Evolutionary conservation across 2,888 invertebrate genomes (phyloP), one percentile per base, ranked within the genome.

Genomic region (Rhingia campestris): DNA sequence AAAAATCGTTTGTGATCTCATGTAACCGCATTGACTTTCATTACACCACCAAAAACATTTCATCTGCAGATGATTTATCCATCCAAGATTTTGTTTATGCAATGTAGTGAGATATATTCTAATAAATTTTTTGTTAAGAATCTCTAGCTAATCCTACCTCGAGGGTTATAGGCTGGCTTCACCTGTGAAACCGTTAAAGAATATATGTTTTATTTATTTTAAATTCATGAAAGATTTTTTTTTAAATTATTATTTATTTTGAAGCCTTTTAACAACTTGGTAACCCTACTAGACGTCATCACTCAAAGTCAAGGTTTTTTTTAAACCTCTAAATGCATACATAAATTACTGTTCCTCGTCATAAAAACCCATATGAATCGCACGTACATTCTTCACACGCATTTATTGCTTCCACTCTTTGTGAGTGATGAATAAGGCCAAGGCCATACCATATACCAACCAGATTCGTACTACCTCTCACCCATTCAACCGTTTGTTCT

Each of bases 271-370:
- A 30, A 10, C 7, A 1, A 22, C 35, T 39, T 67, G 81, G 70
- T 53, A 77, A 82, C 72, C 49, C 72, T 81, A 14, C 4, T 4
- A 2, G 10, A 30, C 33, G 39, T 39, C 64, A 76, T 77, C 58
- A 61, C 49, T 82, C 72, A 77, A 82, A 82, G 77, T 82, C 77
- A 77, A 81, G 77, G 72, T 61, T 66, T 73, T 77, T 9, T n/a
- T 47, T 14, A 4, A 56, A 74, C 51, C 35, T 32, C 22, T 33
- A 43, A 14, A 56, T 59, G 14, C 32, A 35, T 53, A 39, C 22
- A 39, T 30, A 43, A 41, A 30, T 49, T n/a, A 37, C 22, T n/a
- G 32, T 53, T 47, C 47, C 41, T 37, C 43, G 33, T 12, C 43
- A 45, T 33, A 59, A 53, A 47, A 70, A 32, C 9, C 47, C 47